Evolutionary conservation across 1,140 invertebrate genomes (phyloP).

Genomic region (Argopecten irradians): DNA sequence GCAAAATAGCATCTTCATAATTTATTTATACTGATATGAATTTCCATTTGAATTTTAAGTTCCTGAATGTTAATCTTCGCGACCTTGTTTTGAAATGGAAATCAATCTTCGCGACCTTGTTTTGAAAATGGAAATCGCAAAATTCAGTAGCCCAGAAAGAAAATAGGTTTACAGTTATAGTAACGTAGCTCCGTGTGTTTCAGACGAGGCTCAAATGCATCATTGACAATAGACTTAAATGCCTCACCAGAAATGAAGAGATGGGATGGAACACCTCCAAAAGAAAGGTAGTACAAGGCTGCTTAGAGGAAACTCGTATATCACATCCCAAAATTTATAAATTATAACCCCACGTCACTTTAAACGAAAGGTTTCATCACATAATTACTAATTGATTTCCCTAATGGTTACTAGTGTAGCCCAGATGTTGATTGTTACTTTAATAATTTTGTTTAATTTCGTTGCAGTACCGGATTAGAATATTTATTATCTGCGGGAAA

Average conservation of each 20-base stretch:
- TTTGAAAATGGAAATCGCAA: too few relatives aligned
- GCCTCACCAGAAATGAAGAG: slow-evolving; percentile 71
- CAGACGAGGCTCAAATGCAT: slow-evolving; percentile 87
- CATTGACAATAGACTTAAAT: slow-evolving; percentile 84
- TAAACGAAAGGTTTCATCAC: too few relatives aligned
- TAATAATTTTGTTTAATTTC: slow-evolving; percentile 36
- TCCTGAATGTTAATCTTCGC: too few relatives aligned
- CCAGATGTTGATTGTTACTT: neutral
- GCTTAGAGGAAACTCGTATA: neutral
- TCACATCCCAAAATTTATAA: neutral
- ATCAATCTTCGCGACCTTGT: too few relatives aligned
- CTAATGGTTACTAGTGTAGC: neutral
- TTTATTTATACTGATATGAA: too few relatives aligned
- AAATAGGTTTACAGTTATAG: too few relatives aligned
- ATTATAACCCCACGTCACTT: neutral
- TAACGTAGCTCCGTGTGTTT: neutral
- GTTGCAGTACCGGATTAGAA: slow-evolving; percentile 81
- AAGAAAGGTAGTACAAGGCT: slow-evolving; percentile 77
- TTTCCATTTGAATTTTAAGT: too few relatives aligned
- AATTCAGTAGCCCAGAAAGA: too few relatives aligned
- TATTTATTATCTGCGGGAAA: slow-evolving; percentile 83
- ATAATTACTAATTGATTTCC: too few relatives aligned
- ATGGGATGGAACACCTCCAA: slow-evolving; percentile 77
- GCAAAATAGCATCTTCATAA: too few relatives aligned
- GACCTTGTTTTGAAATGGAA: too few relatives aligned